A percentile compares a stretch with the other conserved stretches of the same genome.
These are phyloP conservation scores for Crocidura indochinensis DNA, from an alignment of 2,797 vertebrate genomes.

Conservation along the genomic window DNA sequence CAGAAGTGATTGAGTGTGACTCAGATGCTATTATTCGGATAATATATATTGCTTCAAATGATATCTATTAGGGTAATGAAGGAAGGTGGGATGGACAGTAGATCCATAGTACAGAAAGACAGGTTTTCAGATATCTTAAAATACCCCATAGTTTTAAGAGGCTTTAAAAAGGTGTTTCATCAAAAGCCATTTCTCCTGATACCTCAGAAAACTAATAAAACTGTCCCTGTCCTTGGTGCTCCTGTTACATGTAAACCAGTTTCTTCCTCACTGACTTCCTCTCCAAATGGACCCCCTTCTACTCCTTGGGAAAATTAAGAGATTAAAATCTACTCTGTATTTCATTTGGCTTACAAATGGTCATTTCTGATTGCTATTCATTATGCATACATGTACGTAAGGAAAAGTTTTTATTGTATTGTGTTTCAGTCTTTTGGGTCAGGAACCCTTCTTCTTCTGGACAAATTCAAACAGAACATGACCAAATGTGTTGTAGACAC, in stretches of 20 bases:
- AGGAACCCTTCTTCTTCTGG: constrained; percentile 35
- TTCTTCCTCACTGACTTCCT: background rate
- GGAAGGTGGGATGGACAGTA: background rate
- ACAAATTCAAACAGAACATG: constrained; percentile 22
- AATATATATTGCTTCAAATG: background rate
- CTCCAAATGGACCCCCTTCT: background rate
- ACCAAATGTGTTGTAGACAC: constrained; percentile 20
- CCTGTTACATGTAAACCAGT: background rate
- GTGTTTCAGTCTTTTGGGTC: background rate
- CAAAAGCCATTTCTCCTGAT: constrained; percentile 21
- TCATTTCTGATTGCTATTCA: constrained; percentile 39
- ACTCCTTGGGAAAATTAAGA: background rate
- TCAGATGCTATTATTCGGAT: background rate
- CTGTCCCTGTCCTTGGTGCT: background rate
- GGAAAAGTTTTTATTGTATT: background rate
- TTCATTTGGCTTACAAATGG: constrained; percentile 34
- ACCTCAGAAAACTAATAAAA: constrained; percentile 13
- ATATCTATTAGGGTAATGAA: constrained; percentile 20
- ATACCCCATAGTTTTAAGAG: background rate
- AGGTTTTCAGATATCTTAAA: background rate
- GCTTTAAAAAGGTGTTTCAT: constrained; percentile 42
- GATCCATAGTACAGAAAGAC: background rate
- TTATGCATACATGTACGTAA: background rate
- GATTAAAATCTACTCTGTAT: constrained; percentile 22
- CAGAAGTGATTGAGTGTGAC: constrained; percentile 3